Base-by-base conservation (phyloP, 1,140 invertebrate species). In the Neuroterus valhalla region DNA sequence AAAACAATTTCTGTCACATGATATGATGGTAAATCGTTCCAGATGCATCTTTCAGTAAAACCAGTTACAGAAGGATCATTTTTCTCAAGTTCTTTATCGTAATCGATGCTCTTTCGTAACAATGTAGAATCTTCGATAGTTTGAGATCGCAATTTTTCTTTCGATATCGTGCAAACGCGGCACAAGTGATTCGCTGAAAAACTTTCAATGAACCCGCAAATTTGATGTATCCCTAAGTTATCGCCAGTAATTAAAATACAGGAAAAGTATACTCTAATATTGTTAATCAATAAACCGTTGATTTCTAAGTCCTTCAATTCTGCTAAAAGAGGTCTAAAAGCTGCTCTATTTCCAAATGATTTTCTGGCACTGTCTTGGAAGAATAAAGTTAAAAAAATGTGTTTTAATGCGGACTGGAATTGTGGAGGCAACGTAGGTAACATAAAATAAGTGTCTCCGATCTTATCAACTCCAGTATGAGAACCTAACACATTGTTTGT, bases 21-120 rank as follows among this genome's bases (percentile, higher is more conserved):
- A 76, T 68, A 78, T n/a, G 77, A 77, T 15, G 70, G 68, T 26
- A 80, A 70, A 69, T 50, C 12, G 38, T 80, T 77, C 78, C 78
- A 77, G n/a, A 80, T 44, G n/a, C 55, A 43, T 15, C 69, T 19
- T 71, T 77, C 73, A 45, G 52, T 73, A 50, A 80, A 66, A 42
- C 78, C 78, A 21, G 78, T 73, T 68, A 68, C 42, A 4, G 74
- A 71, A 21, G 17, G 17, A 21, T 52, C 38, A 31, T 31, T 31
- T 55, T 73, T 70, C 71, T 75, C 14, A 45, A 75, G 46, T 45
- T 78, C 72, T 12, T 43, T 21, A 4, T 21, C 2, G 44, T 79
- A 79, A 12, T 17, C 69, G 12, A 52, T 12, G 12, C 44, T 31
- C 12, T 68, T 45, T 71, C 77, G 68, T n/a, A 74, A 15, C 46